Evolutionary conservation across 1,140 invertebrate species (phyloP), one percentile per base, ranked within the genome.

Genomic region (Plectrocnemia conspersa): DNA sequence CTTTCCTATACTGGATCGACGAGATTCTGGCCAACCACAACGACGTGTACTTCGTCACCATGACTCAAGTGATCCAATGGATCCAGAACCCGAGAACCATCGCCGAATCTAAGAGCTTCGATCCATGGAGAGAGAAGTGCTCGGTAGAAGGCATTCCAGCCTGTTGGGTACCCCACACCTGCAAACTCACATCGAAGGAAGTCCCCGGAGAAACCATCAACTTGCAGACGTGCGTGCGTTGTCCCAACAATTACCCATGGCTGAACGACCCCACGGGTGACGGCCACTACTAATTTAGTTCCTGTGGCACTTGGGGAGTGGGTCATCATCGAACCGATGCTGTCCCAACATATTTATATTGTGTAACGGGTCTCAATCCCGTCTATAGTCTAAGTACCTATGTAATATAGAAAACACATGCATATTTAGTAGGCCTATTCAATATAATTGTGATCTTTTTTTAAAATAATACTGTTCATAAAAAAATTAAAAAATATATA

Each of bases 51-150:
- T 96, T 97, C 66, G 91, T 95, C 1, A 97, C 93, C n/a, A 95
- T 94, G 88, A 95, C 91, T 1, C 91, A 93, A 72, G 92, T 95
- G 1, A 93, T 97, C 62, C 91, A 96, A 68, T 97, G 93, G 93
- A 93, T 97, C 68, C 91, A 94, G 67, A 93, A 93, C 65, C 92
- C 93, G 7, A 79, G 86, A 32, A 91, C 89, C 2, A 68, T 91
- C 53, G 78, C 81, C 22, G 88, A 93, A 66, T 82, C 88, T 6
- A 91, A 92, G 76, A 92, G 84, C 74, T 95, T 94, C 72, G 91
- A 93, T 65, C 86, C 91, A 13, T 96, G 91, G 91, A 87, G 86
- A 76, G 92, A 94, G 74, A 93, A 92, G 81, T 93, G 91, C 65
- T 72, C 82, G 15, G 87, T 91, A 0, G 84, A 89, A 59, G 88